These are phyloP conservation scores for Apodemus speciosus DNA, from an alignment of 2,113 vertebrate species.

Conservation along the genomic window DNA sequence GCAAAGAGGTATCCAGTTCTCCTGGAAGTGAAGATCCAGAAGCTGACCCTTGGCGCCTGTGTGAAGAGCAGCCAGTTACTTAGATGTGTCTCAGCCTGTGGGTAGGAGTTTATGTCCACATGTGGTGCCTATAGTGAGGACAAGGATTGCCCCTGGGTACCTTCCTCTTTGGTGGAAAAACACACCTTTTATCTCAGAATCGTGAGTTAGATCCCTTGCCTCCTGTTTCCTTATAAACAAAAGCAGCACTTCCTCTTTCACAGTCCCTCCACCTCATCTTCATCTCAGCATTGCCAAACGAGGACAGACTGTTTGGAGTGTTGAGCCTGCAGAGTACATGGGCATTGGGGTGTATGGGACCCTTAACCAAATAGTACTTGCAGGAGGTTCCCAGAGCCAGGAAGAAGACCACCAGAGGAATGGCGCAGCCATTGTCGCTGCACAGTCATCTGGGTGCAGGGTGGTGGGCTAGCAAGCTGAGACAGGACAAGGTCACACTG, in stretches of 20 bases:
- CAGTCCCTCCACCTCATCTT: neutral
- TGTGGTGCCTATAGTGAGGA: neutral
- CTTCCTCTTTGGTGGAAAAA: neutral
- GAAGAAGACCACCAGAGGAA: neutral
- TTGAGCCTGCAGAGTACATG: neutral
- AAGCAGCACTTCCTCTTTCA: neutral
- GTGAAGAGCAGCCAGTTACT: neutral
- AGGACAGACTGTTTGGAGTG: too few species aligned
- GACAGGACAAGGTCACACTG: neutral
- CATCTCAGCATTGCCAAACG: neutral
- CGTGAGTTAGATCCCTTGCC: neutral
- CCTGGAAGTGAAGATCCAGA: conserved; percentile 32
- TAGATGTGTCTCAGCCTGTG: neutral
- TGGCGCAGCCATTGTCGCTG: neutral
- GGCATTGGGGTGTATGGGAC: neutral
- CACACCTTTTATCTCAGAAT: too few species aligned
- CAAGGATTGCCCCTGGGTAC: neutral
- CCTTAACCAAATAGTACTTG: neutral
- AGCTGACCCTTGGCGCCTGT: neutral
- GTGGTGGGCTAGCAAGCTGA: neutral
- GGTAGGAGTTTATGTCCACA: neutral
- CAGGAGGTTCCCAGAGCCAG: neutral
- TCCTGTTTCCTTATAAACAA: neutral
- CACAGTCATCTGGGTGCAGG: neutral
- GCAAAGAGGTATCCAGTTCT: neutral